Conservation (phyloP, 2,888 invertebrate species). For the Dioctria linearis region DNA sequence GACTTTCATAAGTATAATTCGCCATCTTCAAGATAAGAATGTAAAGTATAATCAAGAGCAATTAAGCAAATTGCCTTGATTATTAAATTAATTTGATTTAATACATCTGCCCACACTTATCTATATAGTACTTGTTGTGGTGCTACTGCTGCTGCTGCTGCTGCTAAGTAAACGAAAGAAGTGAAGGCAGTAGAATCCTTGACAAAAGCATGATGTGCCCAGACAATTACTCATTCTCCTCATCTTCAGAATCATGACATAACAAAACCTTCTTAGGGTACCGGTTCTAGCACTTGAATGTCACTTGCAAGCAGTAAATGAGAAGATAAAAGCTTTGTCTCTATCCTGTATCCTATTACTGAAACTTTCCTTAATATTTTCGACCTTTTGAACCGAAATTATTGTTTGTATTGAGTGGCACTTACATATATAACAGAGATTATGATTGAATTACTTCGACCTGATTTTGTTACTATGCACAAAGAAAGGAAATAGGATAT, state of each 20-base stretch:
- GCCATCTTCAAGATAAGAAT: too few relatives aligned
- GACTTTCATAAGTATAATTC: too few relatives aligned
- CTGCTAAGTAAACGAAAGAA: background rate
- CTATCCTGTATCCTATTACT: slow-evolving; percentile 5
- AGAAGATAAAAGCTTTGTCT: slow-evolving; percentile 38
- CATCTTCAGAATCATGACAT: background rate
- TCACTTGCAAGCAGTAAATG: slow-evolving; percentile 23
- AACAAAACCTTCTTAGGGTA: slow-evolving; percentile 4
- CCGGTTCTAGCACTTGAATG: slow-evolving; percentile 2
- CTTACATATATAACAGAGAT: background rate
- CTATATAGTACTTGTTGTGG: too few relatives aligned
- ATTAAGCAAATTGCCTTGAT: slow-evolving; percentile 33
- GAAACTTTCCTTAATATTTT: background rate
- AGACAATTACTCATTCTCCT: slow-evolving; percentile 4
- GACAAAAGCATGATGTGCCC: background rate
- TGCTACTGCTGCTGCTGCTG: background rate
- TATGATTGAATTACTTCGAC: too few relatives aligned
- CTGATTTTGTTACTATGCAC: too few relatives aligned
- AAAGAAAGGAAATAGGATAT: too few relatives aligned
- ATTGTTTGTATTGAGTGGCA: background rate
- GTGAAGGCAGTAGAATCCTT: background rate
- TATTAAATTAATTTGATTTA: slow-evolving; percentile 43
- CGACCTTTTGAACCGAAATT: background rate
- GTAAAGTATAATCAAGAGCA: background rate
- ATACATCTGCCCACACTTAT: slow-evolving; percentile 23